These are phyloP conservation scores for Oryzias celebensis DNA, from an alignment of 2,113 vertebrate genomes.

Conservation along the genomic window DNA sequence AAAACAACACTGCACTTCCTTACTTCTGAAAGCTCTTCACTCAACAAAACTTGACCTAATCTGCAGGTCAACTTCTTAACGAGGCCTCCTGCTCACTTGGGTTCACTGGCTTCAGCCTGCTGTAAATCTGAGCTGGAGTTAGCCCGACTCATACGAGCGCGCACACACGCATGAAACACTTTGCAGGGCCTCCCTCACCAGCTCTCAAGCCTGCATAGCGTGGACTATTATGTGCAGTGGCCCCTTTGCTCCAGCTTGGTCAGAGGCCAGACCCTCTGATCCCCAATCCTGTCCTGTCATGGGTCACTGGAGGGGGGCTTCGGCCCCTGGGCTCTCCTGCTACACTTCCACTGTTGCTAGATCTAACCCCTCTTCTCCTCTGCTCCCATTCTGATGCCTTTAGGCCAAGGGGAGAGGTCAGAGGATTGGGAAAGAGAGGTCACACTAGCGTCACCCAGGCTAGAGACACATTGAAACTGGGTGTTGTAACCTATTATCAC, in stretches of 20 bases:
- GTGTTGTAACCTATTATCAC: conserved; percentile 90
- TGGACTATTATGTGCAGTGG: conserved; percentile 75
- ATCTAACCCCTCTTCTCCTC: conserved; percentile 48
- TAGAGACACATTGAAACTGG: conserved; percentile 86
- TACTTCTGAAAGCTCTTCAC: conserved; percentile 65
- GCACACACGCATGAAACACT: conserved; percentile 24
- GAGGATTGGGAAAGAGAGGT: conserved; percentile 85
- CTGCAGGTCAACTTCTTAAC: conserved; percentile 70
- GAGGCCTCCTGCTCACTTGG: conserved; percentile 64
- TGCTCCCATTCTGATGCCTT: conserved; percentile 70
- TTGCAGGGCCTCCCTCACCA: conserved; percentile 42
- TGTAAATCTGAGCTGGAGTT: conserved; percentile 73
- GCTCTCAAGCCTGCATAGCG: conserved; percentile 47
- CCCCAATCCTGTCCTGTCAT: conserved; percentile 85
- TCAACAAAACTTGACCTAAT: conserved; percentile 67
- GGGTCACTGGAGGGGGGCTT: conserved; percentile 88
- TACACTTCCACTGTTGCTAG: conserved; percentile 72
- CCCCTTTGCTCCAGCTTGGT: conserved; percentile 68
- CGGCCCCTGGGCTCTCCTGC: conserved; percentile 76
- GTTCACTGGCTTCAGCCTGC: conserved; percentile 71
- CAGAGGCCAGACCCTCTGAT: conserved; percentile 84
- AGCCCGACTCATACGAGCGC: not conserved
- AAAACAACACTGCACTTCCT: conserved; percentile 68
- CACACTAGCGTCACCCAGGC: conserved; percentile 82
- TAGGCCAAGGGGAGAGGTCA: conserved; percentile 84